Percentiles rank a stretch among this genome's conserved stretches.
Conservation (phyloP, 1,140 invertebrate genomes). For the Lethrus apterus region DNA sequence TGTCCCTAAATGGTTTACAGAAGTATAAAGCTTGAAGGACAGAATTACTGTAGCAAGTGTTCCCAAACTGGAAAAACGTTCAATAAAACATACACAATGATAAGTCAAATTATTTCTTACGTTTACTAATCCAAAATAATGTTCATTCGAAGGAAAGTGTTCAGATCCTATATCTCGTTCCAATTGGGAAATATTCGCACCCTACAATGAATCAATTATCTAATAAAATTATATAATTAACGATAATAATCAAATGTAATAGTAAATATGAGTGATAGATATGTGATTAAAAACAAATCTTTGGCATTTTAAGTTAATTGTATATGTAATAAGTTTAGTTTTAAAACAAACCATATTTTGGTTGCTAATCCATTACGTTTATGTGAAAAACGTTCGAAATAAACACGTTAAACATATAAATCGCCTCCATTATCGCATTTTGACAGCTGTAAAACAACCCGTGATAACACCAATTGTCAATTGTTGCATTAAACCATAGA, state of each 20-base stretch:
- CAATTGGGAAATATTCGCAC: constrained; percentile 95
- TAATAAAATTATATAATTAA: constrained; percentile 12
- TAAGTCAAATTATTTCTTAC: constrained; percentile 55
- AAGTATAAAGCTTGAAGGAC: constrained; percentile 99
- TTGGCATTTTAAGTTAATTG: too few relatives aligned
- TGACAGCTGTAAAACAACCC: constrained; percentile 40
- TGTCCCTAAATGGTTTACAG: constrained; percentile 97
- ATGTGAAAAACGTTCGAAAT: constrained; percentile 34
- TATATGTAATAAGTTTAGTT: background rate
- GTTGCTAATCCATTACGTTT: constrained; percentile 41
- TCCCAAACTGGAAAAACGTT: constrained; percentile 84
- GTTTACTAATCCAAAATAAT: constrained; percentile 98
- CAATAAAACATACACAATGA: background rate
- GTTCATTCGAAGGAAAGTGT: constrained; percentile 95
- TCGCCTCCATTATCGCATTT: constrained; percentile 40
- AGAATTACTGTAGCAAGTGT: constrained; percentile 99
- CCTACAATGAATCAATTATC: constrained; percentile 52
- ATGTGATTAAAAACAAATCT: constrained; percentile 1
- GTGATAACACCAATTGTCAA: constrained; percentile 24
- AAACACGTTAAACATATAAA: constrained; percentile 35
- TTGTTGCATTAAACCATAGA: too few relatives aligned
- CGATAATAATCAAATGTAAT: constrained; percentile 7
- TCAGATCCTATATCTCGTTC: constrained; percentile 97
- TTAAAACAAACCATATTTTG: constrained; percentile 38
- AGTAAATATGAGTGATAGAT: background rate